Conservation (phyloP, 2,113 vertebrate species). For the Marmota flaviventris region DNA sequence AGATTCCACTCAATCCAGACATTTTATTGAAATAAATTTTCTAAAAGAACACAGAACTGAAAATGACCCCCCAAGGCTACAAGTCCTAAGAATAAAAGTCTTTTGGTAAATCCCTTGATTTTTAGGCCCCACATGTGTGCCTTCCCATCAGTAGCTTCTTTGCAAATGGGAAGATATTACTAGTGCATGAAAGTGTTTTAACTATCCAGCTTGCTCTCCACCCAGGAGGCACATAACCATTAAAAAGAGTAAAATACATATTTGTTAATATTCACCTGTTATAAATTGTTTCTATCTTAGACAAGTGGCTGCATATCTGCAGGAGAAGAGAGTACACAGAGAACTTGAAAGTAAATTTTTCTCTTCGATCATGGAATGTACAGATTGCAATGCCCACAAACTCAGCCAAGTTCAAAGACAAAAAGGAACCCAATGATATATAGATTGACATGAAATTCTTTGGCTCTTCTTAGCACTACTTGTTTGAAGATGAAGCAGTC, state of each 20-base stretch:
- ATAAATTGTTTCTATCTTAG: not conserved
- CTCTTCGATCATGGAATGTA: not conserved
- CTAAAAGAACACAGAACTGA: conserved; percentile 26
- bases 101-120: conserved; percentile 7
- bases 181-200: not conserved
- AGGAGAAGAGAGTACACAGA: not conserved
- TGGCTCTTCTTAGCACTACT: not conserved
- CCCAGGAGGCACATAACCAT: not conserved
- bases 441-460: not conserved
- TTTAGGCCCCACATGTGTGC: not conserved
- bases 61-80: not conserved
- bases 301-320: not conserved
- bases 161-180: not conserved
- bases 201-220: not conserved
- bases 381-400: not conserved
- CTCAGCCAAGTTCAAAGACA: not conserved
- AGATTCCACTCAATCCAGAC: not conserved
- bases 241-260: not conserved
- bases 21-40: conserved; percentile 22
- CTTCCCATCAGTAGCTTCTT: not conserved
- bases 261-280: conserved; percentile 30
- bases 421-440: not conserved
- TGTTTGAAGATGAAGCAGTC: not conserved
- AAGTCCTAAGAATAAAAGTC: not conserved
- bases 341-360: conserved; percentile 7